phyloP scores from a whole-genome alignment of 2,888 invertebrate species.

The Epistrophella euchroma region DNA sequence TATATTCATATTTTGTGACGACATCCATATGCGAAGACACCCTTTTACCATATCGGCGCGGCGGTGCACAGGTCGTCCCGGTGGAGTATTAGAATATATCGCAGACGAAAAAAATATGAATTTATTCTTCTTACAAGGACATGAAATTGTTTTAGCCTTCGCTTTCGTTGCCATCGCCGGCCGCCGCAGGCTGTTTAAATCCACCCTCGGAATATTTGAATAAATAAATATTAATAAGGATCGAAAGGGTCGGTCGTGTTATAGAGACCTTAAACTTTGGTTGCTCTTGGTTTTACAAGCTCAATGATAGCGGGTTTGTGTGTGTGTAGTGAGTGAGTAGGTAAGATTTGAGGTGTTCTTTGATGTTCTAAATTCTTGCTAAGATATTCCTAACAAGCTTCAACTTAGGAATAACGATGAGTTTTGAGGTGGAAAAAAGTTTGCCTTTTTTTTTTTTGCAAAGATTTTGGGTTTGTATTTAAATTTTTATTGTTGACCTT shows the following conservation, averaged over 20 bases:
- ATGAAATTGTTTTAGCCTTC: slow-evolving; percentile 70
- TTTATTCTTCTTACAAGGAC: slow-evolving; percentile 70
- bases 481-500: too few species aligned
- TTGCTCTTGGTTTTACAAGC: slow-evolving; percentile 59
- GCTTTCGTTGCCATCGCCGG: not conserved
- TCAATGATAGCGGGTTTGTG: not conserved
- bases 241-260: slow-evolving; percentile 71
- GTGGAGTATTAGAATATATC: not conserved
- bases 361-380: slow-evolving; percentile 54
- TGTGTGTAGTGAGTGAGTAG: not conserved
- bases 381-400: slow-evolving; percentile 5
- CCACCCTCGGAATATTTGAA: slow-evolving; percentile 73
- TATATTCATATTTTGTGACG: slow-evolving; percentile 72
- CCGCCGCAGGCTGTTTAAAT: slow-evolving; percentile 69
- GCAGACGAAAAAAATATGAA: slow-evolving; percentile 36
- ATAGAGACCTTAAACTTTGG: slow-evolving; percentile 65
- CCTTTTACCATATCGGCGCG: slow-evolving; percentile 3
- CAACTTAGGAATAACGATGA: too few species aligned
- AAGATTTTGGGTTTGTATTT: too few species aligned
- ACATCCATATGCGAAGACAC: slow-evolving; percentile 47
- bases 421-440: too few species aligned
- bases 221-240: slow-evolving; percentile 74
- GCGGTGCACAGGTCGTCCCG: not conserved
- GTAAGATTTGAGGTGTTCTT: slow-evolving; percentile 58
- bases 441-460: too few species aligned